Conservation (phyloP, 2,888 invertebrate genomes). For the Tinea trinotella region DNA sequence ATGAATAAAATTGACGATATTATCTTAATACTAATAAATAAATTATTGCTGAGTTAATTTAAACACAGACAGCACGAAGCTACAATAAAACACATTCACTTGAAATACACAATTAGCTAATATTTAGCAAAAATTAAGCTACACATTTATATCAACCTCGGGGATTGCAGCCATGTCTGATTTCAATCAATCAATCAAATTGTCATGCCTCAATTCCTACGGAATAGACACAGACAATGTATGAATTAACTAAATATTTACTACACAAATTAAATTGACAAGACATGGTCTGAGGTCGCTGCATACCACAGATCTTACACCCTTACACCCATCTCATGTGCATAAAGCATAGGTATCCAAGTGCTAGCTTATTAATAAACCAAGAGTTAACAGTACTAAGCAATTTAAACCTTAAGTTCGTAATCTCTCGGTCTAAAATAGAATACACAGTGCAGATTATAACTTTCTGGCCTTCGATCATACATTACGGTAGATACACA, state of each 20-base stretch:
- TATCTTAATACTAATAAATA: constrained; percentile 42
- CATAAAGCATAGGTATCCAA: constrained; percentile 3
- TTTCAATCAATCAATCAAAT: neutral
- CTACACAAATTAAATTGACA: neutral
- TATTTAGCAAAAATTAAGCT: constrained; percentile 39
- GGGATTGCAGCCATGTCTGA: constrained; percentile 61
- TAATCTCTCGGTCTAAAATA: constrained; percentile 25
- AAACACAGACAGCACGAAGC: constrained; percentile 1
- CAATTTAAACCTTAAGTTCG: constrained; percentile 24
- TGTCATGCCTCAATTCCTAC: neutral
- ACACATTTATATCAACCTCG: constrained; percentile 58
- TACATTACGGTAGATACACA: no score
- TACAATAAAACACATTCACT: neutral
- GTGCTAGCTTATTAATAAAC: constrained; percentile 33
- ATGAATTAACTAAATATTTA: constrained; percentile 1
- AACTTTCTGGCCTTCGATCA: no score
- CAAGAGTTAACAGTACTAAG: constrained; percentile 29
- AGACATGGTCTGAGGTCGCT: constrained; percentile 1
- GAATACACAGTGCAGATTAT: constrained; percentile 32
- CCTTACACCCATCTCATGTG: neutral
- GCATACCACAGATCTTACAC: neutral
- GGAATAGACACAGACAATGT: neutral
- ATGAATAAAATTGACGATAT: constrained; percentile 40
- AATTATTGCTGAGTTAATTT: constrained; percentile 7
- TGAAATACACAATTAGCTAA: constrained; percentile 56